These are phyloP conservation scores for Ericerus pela DNA, from an alignment of 1,140 invertebrate genomes.

Conservation along the genomic window DNA sequence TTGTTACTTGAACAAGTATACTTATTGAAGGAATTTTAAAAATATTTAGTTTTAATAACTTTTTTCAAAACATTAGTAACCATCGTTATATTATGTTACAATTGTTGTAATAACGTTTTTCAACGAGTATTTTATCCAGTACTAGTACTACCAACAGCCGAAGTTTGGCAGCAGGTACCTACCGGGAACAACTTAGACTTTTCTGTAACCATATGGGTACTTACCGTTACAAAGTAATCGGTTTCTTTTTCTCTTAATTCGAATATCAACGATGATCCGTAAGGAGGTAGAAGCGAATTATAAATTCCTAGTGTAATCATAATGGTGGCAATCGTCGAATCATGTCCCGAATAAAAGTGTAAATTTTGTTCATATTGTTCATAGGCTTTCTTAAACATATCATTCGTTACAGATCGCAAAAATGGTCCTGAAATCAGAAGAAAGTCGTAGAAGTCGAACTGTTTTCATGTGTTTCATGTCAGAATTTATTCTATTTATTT, in stretches of 20 bases:
- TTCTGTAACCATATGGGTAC: too few relatives aligned
- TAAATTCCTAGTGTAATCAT: background rate
- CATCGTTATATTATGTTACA: too few relatives aligned
- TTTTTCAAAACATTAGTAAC: too few relatives aligned
- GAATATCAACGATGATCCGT: slow-evolving; percentile 5
- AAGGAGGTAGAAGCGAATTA: background rate
- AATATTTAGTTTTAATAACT: background rate
- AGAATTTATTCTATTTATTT: background rate
- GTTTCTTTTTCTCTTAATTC: slow-evolving; percentile 2
- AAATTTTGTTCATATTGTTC: background rate
- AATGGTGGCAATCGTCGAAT: background rate
- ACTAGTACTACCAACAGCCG: too few relatives aligned
- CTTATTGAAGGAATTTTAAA: too few relatives aligned
- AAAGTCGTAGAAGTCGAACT: too few relatives aligned
- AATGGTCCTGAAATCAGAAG: background rate
- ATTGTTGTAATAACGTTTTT: too few relatives aligned
- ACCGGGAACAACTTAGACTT: too few relatives aligned
- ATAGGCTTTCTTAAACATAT: background rate
- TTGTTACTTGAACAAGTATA: too few relatives aligned
- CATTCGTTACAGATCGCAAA: background rate
- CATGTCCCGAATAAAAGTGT: slow-evolving; percentile 7
- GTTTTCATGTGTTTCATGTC: background rate
- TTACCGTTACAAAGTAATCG: background rate
- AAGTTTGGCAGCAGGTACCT: too few relatives aligned
- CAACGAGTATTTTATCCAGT: too few relatives aligned